Percentiles rank a stretch among this genome's conserved stretches.
Evolutionary conservation across 2,888 invertebrate genomes (phyloP).

Genomic region (Doris montereyensis): DNA sequence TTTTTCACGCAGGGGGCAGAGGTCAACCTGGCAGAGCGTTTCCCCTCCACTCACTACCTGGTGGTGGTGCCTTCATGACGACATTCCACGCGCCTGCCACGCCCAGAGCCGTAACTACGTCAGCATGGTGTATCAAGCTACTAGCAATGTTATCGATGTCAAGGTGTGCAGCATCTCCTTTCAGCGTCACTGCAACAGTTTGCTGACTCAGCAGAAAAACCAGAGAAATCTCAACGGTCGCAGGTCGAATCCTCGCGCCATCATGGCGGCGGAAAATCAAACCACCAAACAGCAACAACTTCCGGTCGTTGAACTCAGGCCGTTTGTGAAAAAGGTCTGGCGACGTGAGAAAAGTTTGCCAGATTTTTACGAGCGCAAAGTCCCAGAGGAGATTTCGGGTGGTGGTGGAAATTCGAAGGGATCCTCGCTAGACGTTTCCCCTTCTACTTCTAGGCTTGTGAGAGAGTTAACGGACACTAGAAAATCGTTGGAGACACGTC

Average conservation of each 20-base stretch:
- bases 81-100: no score
- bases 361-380: slow-evolving; percentile 49
- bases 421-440: slow-evolving; percentile 11
- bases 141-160: not conserved
- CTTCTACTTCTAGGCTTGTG: slow-evolving; percentile 28
- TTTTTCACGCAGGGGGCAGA: no score
- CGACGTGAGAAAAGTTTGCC: slow-evolving; percentile 61
- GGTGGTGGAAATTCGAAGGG: slow-evolving; percentile 4
- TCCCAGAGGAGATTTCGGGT: not conserved
- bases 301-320: slow-evolving; percentile 61
- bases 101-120: no score
- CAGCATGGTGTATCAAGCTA: not conserved
- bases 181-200: not conserved
- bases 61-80: no score
- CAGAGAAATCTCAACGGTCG: not conserved
- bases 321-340: slow-evolving; percentile 62
- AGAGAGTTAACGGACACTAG: slow-evolving; percentile 36
- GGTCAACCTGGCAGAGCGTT: no score
- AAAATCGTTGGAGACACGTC: slow-evolving; percentile 35
- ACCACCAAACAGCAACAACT: slow-evolving; percentile 40
- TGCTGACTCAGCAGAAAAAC: no score
- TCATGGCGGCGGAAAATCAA: not conserved
- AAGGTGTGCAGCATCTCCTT: not conserved
- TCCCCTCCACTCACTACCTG: no score
- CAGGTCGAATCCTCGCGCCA: not conserved